A percentile compares a stretch with the other conserved stretches of the same genome.
Evolutionary conservation across 2,888 invertebrate species (phyloP).

Genomic region (Xylophagus ater): DNA sequence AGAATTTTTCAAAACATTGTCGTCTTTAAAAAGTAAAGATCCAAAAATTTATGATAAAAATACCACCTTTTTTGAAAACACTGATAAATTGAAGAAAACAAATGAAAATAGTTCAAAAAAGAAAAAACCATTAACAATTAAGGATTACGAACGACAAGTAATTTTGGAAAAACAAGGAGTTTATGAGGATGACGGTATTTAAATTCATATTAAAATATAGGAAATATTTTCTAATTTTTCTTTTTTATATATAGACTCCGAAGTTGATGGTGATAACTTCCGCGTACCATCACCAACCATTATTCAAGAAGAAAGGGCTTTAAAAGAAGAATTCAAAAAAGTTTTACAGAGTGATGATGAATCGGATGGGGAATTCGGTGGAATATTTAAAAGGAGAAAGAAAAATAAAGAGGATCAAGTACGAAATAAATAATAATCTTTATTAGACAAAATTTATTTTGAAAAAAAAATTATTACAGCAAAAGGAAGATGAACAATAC

Average conservation of each 20-base stretch:
- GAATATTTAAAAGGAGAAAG: slow-evolving; percentile 43
- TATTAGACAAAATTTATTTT: no score
- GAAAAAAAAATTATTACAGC: slow-evolving; percentile 30
- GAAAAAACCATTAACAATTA: slow-evolving; percentile 52
- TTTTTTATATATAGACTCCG: slow-evolving; percentile 14
- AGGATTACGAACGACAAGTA: slow-evolving; percentile 69
- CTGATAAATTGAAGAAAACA: slow-evolving; percentile 25
- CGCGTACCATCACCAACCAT: slow-evolving; percentile 43
- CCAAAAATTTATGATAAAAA: slow-evolving; percentile 76
- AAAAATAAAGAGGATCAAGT: slow-evolving; percentile 45
- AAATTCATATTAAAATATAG: slow-evolving; percentile 9
- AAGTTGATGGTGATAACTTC: slow-evolving; percentile 18
- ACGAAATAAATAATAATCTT: no score
- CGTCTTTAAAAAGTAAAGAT: slow-evolving; percentile 78
- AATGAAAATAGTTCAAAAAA: slow-evolving; percentile 25
- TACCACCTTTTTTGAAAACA: slow-evolving; percentile 54
- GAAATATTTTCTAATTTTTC: slow-evolving; percentile 1
- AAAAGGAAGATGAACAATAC: slow-evolving; percentile 49
- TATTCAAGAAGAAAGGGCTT: slow-evolving; percentile 52
- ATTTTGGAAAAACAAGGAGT: slow-evolving; percentile 57
- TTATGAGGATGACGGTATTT: slow-evolving; percentile 39
- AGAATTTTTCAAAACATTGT: slow-evolving; percentile 76
- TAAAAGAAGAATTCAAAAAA: slow-evolving; percentile 53
- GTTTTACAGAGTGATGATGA: slow-evolving; percentile 37
- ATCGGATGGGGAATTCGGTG: slow-evolving; percentile 45